Percentiles rank a stretch among this genome's conserved stretches.
These are phyloP conservation scores for Triplophysa dalaica DNA, from an alignment of 2,113 vertebrate species.

Conservation along the genomic window DNA sequence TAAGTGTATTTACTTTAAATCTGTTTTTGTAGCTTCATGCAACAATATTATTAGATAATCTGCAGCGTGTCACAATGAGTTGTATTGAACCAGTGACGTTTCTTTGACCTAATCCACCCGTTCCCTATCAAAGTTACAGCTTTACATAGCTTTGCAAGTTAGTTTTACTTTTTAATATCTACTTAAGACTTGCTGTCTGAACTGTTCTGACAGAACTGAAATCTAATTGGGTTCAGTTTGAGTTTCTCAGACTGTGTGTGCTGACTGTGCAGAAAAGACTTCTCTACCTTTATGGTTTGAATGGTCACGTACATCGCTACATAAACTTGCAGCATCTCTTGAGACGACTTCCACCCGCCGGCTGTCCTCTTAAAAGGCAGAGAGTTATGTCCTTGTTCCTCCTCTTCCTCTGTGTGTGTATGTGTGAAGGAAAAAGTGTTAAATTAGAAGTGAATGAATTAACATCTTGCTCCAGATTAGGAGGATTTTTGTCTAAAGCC, in stretches of 20 bases:
- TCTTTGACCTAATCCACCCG: not conserved
- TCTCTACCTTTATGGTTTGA: constrained; percentile 58
- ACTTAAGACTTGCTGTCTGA: constrained; percentile 33
- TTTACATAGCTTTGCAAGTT: constrained; percentile 38
- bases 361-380: constrained; percentile 58
- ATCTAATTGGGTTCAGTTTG: constrained; percentile 18
- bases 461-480: constrained; percentile 47
- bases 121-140: not conserved
- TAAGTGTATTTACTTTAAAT: not conserved
- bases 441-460: constrained; percentile 43
- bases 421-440: constrained; percentile 38
- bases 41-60: too few species aligned
- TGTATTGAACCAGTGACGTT: not conserved
- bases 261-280: constrained; percentile 15
- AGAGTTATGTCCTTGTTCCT: constrained; percentile 62
- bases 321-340: constrained; percentile 58
- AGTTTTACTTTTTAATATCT: constrained; percentile 26
- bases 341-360: constrained; percentile 63
- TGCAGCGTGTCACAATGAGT: not conserved
- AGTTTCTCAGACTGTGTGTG: constrained; percentile 12
- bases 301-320: constrained; percentile 61
- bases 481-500: constrained; percentile 49
- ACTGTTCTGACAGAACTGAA: constrained; percentile 46
- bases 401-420: constrained; percentile 40
- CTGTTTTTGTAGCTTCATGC: too few species aligned